phyloP scores from a whole-genome alignment of 53 echinoderm and acorn worm genomes.

The Zoroaster sp. region DNA sequence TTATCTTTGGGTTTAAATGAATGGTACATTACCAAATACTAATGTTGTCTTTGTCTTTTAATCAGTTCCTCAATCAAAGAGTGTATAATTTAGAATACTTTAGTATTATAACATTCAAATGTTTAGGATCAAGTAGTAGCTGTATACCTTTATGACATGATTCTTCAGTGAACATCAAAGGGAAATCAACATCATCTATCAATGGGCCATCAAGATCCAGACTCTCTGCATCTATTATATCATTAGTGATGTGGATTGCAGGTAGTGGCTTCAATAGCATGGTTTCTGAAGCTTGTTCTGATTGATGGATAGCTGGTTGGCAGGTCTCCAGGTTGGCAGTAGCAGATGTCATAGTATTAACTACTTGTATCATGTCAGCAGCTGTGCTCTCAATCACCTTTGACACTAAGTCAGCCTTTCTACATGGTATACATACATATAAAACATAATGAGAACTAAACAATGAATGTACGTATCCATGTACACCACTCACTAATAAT shows the following conservation, averaged over 20 bases:
- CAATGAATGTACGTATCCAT: background rate
- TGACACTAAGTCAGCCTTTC: background rate
- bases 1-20: no score
- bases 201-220: background rate
- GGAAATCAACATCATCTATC: background rate
- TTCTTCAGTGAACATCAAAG: conserved; percentile 12
- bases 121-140: background rate
- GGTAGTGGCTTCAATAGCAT: background rate
- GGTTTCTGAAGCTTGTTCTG: background rate
- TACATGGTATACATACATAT: no score
- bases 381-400: background rate
- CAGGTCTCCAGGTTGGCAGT: background rate
- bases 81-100: no score
- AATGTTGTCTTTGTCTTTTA: no score
- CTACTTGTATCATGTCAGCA: background rate
- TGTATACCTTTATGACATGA: background rate
- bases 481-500: background rate
- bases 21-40: no score
- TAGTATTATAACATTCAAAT: no score
- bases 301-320: background rate
- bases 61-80: no score
- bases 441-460: background rate
- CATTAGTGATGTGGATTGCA: background rate
- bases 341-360: background rate
- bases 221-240: background rate